These are phyloP conservation scores for Steinernema khuongi DNA, from an alignment of 1,140 invertebrate species.

Conservation along the genomic window DNA sequence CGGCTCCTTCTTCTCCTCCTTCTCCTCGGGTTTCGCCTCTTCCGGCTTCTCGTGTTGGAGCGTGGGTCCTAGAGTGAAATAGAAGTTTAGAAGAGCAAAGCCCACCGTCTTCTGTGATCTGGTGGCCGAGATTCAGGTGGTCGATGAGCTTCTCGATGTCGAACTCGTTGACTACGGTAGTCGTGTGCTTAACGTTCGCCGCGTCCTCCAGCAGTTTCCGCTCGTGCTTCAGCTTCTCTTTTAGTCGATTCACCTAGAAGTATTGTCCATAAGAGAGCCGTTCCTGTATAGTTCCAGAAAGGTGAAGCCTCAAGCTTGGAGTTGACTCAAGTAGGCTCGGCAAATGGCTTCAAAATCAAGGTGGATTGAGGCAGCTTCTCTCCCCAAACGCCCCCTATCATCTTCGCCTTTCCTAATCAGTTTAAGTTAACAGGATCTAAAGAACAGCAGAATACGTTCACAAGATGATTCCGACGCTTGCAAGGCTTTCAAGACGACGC, in stretches of 20 bases:
- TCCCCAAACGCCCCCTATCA: no score
- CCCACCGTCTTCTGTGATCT: neutral
- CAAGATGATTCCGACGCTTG: no score
- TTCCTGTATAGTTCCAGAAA: no score
- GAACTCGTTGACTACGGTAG: neutral
- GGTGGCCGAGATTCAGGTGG: neutral
- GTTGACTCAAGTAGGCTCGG: no score
- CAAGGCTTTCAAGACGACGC: no score
- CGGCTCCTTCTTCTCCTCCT: no score
- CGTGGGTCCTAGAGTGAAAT: neutral
- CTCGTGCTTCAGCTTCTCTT: slow-evolving; percentile 3
- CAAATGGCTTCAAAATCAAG: neutral
- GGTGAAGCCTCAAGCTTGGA: no score
- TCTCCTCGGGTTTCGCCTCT: neutral
- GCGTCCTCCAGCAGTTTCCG: neutral
- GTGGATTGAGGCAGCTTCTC: no score
- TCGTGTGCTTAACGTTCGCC: neutral
- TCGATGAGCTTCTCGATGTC: slow-evolving; percentile 3
- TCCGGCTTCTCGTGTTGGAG: neutral
- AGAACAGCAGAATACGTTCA: no score
- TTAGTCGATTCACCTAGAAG: neutral
- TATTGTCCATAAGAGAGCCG: no score
- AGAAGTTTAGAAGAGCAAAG: neutral
- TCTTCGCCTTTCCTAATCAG: no score
- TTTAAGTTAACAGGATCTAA: no score